Conservation (phyloP, 2,888 invertebrate species). For the Dexiosoma caninum region DNA sequence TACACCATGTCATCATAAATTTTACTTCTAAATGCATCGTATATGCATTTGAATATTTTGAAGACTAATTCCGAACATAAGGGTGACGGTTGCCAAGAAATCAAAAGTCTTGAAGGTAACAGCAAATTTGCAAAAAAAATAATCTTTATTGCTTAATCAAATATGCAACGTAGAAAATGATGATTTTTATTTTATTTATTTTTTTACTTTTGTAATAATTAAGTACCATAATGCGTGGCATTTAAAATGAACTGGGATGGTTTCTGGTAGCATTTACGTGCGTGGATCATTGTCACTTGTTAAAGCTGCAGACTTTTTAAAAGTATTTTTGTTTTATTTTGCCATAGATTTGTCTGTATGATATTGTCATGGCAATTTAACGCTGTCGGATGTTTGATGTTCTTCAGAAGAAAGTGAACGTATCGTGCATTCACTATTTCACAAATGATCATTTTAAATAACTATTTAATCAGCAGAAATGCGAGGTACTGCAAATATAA, state of each 20-base stretch:
- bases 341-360: too few species aligned
- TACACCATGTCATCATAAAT: conserved; percentile 46
- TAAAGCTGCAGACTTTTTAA: too few species aligned
- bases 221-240: background rate
- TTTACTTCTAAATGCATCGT: conserved; percentile 24
- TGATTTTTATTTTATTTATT: background rate
- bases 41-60: background rate
- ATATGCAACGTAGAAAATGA: background rate
- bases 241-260: background rate
- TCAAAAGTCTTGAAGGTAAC: background rate
- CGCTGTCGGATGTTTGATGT: too few species aligned
- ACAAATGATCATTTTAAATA: too few species aligned
- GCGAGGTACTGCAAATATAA: too few species aligned
- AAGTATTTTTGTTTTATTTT: too few species aligned
- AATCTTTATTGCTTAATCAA: conserved; percentile 11
- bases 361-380: too few species aligned
- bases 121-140: background rate
- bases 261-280: too few species aligned
- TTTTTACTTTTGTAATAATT: background rate
- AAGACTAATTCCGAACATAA: background rate
- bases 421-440: too few species aligned
- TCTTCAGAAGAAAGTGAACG: too few species aligned
- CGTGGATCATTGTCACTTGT: too few species aligned
- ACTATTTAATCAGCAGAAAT: too few species aligned
- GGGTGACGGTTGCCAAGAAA: conserved; percentile 19